Percentiles rank a stretch among this genome's conserved stretches.
phyloP scores from a whole-genome alignment of 2,113 vertebrate species.

The Entelurus aequoreus region DNA sequence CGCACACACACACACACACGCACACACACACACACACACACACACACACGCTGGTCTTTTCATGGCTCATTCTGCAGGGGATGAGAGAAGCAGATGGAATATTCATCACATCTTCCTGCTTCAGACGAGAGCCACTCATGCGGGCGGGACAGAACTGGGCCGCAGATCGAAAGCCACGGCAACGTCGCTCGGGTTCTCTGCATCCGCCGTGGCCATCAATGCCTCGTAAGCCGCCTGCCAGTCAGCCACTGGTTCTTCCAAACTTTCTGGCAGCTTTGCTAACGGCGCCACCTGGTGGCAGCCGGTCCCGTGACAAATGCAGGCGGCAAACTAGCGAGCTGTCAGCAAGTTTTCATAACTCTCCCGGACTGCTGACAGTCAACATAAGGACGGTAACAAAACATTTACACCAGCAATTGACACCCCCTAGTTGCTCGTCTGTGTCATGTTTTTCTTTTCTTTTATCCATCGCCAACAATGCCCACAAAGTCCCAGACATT shows the following conservation, averaged over 20 bases:
- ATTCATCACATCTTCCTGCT: conserved; percentile 53
- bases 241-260: conserved; percentile 1
- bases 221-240: conserved; percentile 50
- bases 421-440: no score
- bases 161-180: conserved; percentile 28
- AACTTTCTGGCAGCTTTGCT: no score
- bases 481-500: no score
- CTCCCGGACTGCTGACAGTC: no score
- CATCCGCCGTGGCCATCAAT: conserved; percentile 39
- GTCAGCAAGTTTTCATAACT: no score
- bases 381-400: no score
- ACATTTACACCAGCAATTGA: no score
- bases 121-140: conserved; percentile 42
- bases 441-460: no score
- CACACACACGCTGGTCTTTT: conserved; percentile 45
- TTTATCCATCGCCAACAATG: no score
- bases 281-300: not conserved
- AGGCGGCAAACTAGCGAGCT: conserved; percentile 8
- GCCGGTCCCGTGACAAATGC: no score
- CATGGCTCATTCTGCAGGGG: conserved; percentile 54
- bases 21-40: conserved; percentile 4
- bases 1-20: conserved; percentile 26
- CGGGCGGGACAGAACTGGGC: conserved; percentile 52
- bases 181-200: conserved; percentile 16
- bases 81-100: conserved; percentile 60